Evolutionary conservation across 2,888 invertebrate species (phyloP), one percentile per base, ranked within the genome.

Genomic region (Callyntrura guangdongensis): DNA sequence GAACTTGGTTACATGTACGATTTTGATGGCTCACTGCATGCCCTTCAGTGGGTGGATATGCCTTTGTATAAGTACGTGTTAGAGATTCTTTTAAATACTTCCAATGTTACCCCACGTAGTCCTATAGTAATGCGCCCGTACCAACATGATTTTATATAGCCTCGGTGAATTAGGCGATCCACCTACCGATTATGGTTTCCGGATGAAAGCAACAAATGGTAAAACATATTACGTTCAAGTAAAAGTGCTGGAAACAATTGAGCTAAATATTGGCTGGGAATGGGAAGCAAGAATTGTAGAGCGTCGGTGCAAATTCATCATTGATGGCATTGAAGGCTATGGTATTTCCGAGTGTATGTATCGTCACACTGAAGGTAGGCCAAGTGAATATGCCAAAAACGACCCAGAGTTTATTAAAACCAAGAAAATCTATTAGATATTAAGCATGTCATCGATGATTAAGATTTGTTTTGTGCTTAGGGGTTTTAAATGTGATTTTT

Each of bases 341-440:
- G 97, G 97, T 0, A 96, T 96, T 89, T 96, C 96, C 0, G 97
- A 97, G 94, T 97, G 96, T 96, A 96, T 96, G 83, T 97, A 97
- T 94, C 95, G 96, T 72, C 96, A 96, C 94, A 94, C 94, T 11
- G 95, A 95, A 9, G 96, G 96, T 0, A 95, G 96, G 1, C 96
- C 96, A 0, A 95, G 95, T 45, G 92, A 94, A 9, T 93, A 93
- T 81, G 77, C 94, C 14, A 83, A 82, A 36, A 84, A 49, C 12
- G 94, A 94, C 84, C 94, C 94, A 0, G 94, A 93, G 11, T 94
- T 94, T 93, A 93, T 94, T 6, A 92, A 92, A 86, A 92, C 91
- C 12, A 91, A 93, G 6, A 93, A 92, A 86, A 36, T n/a, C 69
- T n/a, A n/a, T n/a, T n/a, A n/a, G n/a, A n/a, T n/a, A n/a, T n/a